phyloP scores from a whole-genome alignment of 2,888 invertebrate species.

The Colostygia pectinataria region DNA sequence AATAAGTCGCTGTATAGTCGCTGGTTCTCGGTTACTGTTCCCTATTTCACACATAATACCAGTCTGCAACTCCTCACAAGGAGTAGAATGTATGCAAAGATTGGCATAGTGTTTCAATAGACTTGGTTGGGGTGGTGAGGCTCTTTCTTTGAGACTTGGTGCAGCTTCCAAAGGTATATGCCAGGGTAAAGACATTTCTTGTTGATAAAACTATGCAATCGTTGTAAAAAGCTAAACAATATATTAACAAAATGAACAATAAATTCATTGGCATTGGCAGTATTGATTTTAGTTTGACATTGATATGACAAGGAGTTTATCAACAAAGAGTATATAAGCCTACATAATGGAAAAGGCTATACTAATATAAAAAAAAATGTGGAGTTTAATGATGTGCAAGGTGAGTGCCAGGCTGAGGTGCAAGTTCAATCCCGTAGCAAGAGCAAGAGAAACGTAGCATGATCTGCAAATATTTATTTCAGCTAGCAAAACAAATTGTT shows the following conservation, averaged over 20 bases:
- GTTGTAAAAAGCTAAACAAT: too few relatives aligned
- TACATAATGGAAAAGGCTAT: too few relatives aligned
- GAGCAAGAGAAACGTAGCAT: too few relatives aligned
- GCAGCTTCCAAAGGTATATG: slow-evolving; percentile 67
- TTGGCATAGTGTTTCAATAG: slow-evolving; percentile 65
- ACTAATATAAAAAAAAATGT: too few relatives aligned
- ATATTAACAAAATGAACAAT: neutral
- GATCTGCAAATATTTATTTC: too few relatives aligned
- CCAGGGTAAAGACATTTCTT: slow-evolving; percentile 69
- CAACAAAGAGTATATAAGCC: neutral
- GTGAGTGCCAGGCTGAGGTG: too few relatives aligned
- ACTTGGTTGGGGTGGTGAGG: slow-evolving; percentile 45
- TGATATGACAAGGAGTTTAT: neutral
- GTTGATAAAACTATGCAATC: neutral
- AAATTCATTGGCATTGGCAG: neutral
- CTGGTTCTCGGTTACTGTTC: slow-evolving; percentile 60
- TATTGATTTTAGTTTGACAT: neutral
- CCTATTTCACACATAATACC: slow-evolving; percentile 77
- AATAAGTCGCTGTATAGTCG: slow-evolving; percentile 69
- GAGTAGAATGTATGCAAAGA: slow-evolving; percentile 59
- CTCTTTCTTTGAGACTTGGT: slow-evolving; percentile 44
- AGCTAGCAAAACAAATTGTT: too few relatives aligned
- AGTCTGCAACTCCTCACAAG: slow-evolving; percentile 71
- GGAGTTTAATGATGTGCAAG: too few relatives aligned
- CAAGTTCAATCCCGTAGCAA: too few relatives aligned